phyloP scores from a whole-genome alignment of 2,888 invertebrate species.

The Polydesmus complanatus region DNA sequence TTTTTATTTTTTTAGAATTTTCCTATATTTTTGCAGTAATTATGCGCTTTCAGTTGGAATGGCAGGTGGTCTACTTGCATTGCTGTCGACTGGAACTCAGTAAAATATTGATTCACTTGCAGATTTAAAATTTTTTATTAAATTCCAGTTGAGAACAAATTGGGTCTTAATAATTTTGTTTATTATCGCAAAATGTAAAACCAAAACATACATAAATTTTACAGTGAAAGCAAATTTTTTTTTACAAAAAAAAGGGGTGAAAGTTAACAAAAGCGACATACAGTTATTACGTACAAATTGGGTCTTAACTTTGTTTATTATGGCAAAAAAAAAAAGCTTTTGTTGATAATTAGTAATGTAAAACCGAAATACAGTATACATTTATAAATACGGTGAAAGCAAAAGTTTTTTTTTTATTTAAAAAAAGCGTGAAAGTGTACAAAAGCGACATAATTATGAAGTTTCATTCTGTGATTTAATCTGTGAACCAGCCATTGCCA shows the following conservation, averaged over 20 bases:
- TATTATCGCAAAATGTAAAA: not conserved
- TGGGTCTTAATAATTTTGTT: not conserved
- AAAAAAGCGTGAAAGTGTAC: not conserved
- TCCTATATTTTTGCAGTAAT: constrained; percentile 45
- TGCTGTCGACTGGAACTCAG: constrained; percentile 85
- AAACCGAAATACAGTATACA: too few species aligned
- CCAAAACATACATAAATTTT: not conserved
- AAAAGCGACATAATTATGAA: not conserved
- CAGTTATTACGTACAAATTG: too few species aligned
- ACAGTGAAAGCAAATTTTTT: not conserved
- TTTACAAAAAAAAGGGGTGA: too few species aligned
- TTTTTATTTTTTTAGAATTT: too few species aligned
- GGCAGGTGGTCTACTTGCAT: constrained; percentile 78
- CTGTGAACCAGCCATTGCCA: constrained; percentile 11
- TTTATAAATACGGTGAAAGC: too few species aligned
- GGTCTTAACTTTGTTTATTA: too few species aligned
- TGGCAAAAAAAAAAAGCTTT: too few species aligned
- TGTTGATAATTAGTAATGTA: too few species aligned
- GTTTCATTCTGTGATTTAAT: not conserved
- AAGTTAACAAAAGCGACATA: not conserved
- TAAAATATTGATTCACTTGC: constrained; percentile 27
- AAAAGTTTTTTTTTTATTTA: too few species aligned
- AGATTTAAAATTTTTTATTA: not conserved
- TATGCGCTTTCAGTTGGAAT: constrained; percentile 80
- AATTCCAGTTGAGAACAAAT: not conserved